Percentiles rank a stretch among this genome's conserved stretches.
These are phyloP conservation scores for Delichon dasypus DNA, from an alignment of 2,797 vertebrate genomes.

Conservation along the genomic window DNA sequence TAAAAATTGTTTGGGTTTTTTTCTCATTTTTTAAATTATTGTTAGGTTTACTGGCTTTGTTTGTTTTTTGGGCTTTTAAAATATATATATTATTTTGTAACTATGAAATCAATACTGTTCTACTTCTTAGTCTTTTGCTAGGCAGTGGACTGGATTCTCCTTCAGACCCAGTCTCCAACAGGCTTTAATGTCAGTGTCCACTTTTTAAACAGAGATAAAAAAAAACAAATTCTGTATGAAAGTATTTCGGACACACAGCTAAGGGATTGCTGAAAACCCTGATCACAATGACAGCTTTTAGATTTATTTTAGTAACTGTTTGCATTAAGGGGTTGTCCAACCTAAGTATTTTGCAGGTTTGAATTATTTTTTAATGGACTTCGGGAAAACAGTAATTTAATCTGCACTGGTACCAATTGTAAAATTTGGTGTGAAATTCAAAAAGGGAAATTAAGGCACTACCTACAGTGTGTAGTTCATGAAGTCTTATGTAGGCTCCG, in stretches of 20 bases:
- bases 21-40: not conserved
- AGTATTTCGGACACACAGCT: not conserved
- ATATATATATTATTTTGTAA: not conserved
- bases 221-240: not conserved
- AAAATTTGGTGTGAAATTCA: not conserved
- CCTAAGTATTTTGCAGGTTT: not conserved
- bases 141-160: not conserved
- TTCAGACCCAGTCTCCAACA: not conserved
- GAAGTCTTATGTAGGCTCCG: not conserved
- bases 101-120: not conserved
- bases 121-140: not conserved
- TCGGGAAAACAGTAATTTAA: not conserved
- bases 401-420: not conserved
- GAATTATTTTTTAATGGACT: not conserved
- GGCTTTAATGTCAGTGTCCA: not conserved
- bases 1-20: not conserved
- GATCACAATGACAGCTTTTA: not conserved
- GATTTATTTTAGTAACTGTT: not conserved
- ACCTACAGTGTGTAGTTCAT: not conserved
- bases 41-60: accelerated
- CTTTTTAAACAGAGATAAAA: not conserved
- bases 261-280: not conserved
- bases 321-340: not conserved
- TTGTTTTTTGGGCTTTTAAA: not conserved
- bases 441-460: not conserved